These are phyloP conservation scores for Entomyzon cyanotis DNA, from an alignment of 2,113 vertebrate species.

Conservation along the genomic window DNA sequence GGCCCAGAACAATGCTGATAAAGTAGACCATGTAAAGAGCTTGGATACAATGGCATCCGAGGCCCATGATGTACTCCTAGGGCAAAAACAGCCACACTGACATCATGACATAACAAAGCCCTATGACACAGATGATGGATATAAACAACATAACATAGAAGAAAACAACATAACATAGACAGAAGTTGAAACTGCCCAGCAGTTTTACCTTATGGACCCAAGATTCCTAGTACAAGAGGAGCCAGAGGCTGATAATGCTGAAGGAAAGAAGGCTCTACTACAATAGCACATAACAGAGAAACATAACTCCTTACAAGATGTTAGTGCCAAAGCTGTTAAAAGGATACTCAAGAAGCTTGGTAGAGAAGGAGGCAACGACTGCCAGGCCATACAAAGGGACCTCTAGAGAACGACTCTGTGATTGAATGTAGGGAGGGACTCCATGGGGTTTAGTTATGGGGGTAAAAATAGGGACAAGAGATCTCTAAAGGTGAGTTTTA, in stretches of 20 bases:
- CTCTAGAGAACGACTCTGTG: background rate
- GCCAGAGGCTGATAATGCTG: no score
- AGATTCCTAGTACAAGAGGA: background rate
- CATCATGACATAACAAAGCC: background rate
- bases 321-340: background rate
- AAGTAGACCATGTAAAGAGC: background rate
- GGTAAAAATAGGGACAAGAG: no score
- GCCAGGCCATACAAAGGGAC: background rate
- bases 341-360: background rate
- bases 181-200: background rate
- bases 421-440: no score
- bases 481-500: no score
- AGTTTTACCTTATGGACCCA: background rate
- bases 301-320: background rate
- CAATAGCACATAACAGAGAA: background rate
- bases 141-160: no score
- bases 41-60: background rate
- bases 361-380: background rate
- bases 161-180: background rate
- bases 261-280: background rate
- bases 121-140: background rate
- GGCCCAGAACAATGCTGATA: background rate
- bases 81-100: background rate
- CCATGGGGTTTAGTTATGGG: no score
- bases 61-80: background rate